Conservation (phyloP, 2,113 vertebrate genomes). For the Tachycineta bicolor region DNA sequence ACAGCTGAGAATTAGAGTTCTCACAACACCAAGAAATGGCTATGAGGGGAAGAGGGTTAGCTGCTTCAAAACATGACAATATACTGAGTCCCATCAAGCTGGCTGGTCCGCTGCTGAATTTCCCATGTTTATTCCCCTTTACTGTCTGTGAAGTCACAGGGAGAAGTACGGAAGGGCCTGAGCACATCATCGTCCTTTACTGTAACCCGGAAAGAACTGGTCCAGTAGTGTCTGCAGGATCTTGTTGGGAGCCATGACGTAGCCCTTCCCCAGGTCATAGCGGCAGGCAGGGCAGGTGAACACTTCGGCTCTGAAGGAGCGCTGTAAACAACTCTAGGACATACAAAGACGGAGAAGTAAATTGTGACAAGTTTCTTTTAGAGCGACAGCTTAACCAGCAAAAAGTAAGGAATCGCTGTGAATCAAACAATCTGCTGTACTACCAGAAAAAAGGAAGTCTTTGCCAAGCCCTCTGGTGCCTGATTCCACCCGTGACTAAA, state of each 20-base stretch:
- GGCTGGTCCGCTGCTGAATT: constrained; percentile 72
- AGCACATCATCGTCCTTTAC: constrained; percentile 94
- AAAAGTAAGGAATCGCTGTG: background rate
- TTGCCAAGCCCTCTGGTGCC: background rate
- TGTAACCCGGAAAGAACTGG: constrained; percentile 98
- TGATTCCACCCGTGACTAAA: background rate
- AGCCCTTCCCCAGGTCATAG: constrained; percentile 93
- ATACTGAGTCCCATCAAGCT: constrained; percentile 60
- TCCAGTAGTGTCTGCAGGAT: constrained; percentile 92
- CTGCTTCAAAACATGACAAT: constrained; percentile 70
- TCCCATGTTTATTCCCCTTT: constrained; percentile 39
- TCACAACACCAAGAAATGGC: constrained; percentile 76
- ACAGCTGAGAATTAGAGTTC: constrained; percentile 76
- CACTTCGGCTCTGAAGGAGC: constrained; percentile 94
- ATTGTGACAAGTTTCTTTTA: background rate
- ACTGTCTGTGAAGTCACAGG: constrained; percentile 70
- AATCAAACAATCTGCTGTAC: background rate
- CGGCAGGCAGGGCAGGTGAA: constrained; percentile 97
- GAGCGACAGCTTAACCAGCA: background rate
- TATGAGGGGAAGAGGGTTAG: constrained; percentile 74
- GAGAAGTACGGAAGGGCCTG: constrained; percentile 21
- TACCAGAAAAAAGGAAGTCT: background rate
- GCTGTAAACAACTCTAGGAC: constrained; percentile 91
- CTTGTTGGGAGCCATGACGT: constrained; percentile 92
- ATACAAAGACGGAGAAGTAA: background rate